phyloP scores from a whole-genome alignment of 2,797 vertebrate species.

The Sebastes elongatus region DNA sequence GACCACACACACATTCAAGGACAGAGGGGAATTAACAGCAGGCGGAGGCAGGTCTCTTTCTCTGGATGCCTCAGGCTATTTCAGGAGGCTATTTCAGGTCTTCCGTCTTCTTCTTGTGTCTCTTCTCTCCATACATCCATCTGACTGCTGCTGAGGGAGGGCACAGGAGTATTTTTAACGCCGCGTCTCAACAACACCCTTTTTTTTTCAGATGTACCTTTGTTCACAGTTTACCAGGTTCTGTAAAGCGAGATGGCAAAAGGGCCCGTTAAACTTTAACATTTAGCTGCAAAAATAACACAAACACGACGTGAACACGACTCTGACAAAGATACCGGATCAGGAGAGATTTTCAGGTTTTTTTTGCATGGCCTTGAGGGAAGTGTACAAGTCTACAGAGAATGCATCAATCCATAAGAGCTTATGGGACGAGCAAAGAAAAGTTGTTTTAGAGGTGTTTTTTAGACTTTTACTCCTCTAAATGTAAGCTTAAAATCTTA shows the following conservation, averaged over 20 bases:
- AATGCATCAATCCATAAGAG: background rate
- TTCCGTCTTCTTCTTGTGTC: slow-evolving; percentile 58
- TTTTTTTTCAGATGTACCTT: slow-evolving; percentile 14
- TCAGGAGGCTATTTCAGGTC: slow-evolving; percentile 76
- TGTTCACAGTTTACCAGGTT: slow-evolving; percentile 39
- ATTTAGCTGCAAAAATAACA: slow-evolving; percentile 35
- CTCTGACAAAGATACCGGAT: background rate
- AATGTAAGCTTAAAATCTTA: background rate
- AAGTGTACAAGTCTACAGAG: background rate
- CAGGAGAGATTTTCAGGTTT: background rate
- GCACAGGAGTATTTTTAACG: slow-evolving; percentile 67
- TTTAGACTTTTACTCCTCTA: background rate
- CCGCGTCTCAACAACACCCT: slow-evolving; percentile 36
- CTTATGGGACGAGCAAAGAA: background rate
- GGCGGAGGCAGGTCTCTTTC: slow-evolving; percentile 66
- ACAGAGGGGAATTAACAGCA: slow-evolving; percentile 71
- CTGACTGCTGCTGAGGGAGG: slow-evolving; percentile 66
- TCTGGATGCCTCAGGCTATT: slow-evolving; percentile 70
- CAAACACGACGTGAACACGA: background rate
- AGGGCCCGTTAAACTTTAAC: slow-evolving; percentile 12
- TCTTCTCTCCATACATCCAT: slow-evolving; percentile 53
- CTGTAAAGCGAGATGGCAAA: slow-evolving; percentile 26
- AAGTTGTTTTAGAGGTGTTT: background rate
- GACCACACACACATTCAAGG: slow-evolving; percentile 60
- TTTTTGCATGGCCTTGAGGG: background rate